phyloP scores from a whole-genome alignment of 2,888 invertebrate species.

The Drosophila ustulata region DNA sequence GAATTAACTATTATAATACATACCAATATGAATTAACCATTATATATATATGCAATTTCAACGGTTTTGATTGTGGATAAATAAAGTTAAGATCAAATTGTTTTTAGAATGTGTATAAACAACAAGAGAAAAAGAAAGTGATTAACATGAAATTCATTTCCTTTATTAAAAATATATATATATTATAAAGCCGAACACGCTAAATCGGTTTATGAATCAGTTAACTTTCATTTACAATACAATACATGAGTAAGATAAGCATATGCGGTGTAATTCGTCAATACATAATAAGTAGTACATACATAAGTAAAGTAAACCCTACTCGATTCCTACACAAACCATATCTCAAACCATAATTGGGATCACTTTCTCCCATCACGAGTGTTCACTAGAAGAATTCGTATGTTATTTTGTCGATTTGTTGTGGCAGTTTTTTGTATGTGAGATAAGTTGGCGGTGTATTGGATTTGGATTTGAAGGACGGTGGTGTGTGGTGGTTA shows the following conservation, averaged over 20 bases:
- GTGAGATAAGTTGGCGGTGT: constrained; percentile 18
- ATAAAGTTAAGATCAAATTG: constrained; percentile 71
- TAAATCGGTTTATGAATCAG: constrained; percentile 60
- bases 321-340: constrained; percentile 20
- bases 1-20: constrained; percentile 43
- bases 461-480: constrained; percentile 20
- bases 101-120: constrained; percentile 44
- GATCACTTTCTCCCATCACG: constrained; percentile 14
- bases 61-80: constrained; percentile 48
- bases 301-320: constrained; percentile 5
- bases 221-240: constrained; percentile 65
- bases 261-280: constrained; percentile 20
- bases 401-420: constrained; percentile 38
- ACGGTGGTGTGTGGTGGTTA: constrained; percentile 27
- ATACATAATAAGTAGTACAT: constrained; percentile 7
- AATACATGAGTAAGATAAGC: constrained; percentile 30
- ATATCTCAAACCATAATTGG: constrained; percentile 44
- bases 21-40: constrained; percentile 52
- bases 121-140: constrained; percentile 4
- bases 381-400: constrained; percentile 14
- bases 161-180: constrained; percentile 54
- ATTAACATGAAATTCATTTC: constrained; percentile 43
- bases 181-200: constrained; percentile 53
- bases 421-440: constrained; percentile 62
- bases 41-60: constrained; percentile 44